Evolutionary conservation across 2,113 vertebrate species (phyloP).

Genomic region (Sisor rabdophorus): DNA sequence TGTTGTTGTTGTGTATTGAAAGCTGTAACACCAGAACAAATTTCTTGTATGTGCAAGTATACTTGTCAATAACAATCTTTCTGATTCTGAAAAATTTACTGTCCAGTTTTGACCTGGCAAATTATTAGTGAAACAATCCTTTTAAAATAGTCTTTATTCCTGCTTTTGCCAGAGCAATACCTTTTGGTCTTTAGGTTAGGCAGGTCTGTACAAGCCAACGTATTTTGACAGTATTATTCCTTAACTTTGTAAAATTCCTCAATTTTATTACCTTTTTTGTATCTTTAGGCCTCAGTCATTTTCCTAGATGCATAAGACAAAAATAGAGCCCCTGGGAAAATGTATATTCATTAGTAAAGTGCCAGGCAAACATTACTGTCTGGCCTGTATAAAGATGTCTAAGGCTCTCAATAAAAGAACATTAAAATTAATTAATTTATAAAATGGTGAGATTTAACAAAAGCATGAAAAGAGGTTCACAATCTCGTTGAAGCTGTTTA

Average conservation of each 20-base stretch:
- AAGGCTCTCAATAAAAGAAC: constrained; percentile 19
- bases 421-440: constrained; percentile 14
- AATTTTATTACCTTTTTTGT: not conserved
- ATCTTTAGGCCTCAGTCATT: not conserved
- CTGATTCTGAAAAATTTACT: no score
- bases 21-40: no score
- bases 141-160: no score
- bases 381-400: constrained; percentile 17
- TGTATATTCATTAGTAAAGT: constrained; percentile 16
- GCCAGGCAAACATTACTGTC: constrained; percentile 10
- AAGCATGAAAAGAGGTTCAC: not conserved
- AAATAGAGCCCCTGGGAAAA: not conserved
- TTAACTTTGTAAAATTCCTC: not conserved
- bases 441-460: constrained; percentile 19
- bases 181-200: not conserved
- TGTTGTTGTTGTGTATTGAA: no score
- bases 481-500: constrained; percentile 7
- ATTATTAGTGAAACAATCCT: no score
- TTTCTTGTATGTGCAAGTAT: no score
- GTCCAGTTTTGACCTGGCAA: no score
- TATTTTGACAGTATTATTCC: not conserved
- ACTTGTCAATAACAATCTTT: no score
- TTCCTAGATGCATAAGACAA: not conserved
- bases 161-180: not conserved
- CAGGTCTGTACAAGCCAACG: not conserved